Evolutionary conservation across 1,140 invertebrate genomes (phyloP), one percentile per base, ranked within the genome.

Genomic region (Reticulitermes speratus): DNA sequence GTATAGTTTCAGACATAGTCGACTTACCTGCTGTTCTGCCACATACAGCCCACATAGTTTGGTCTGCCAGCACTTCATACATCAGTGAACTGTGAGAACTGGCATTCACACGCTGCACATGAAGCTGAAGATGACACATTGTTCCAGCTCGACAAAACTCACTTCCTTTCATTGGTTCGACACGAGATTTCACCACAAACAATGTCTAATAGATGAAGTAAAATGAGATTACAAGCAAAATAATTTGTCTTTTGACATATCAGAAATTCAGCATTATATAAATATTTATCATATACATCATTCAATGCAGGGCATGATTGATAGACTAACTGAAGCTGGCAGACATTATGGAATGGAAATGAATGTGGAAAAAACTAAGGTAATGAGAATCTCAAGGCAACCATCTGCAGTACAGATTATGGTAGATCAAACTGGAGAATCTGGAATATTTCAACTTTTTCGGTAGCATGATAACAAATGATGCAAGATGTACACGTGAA

Each of bases 1-100:
- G 16, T 48, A 12, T 9, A 48, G 9, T 1, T 48, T 16, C 48
- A 16, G 48, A 48, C 48, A 55, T 21, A 21, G 0, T 21, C 23
- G 8, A 87, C 88, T 87, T 89, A 95, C 94, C 94, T 87, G 97
- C 96, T 86, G 96, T 97, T 87, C 96, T 93, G 75, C 97, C 97
- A 90, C 96, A 96, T 23, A 98, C 95, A 8, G 96, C 97, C 97
- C 98, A 98, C 92, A 97, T 95, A 44, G 95, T 96, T 90, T 97
- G 96, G 91, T 98, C 97, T 45, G 96, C 96, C 52, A 97, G 90
- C 16, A 98, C 96, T 91, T 98, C 97, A 90, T 98, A 98, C 96
- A 98, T 98, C 1, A 98, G 92, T 87, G 96, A 95, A 86, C 87
- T 87, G 44, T 89, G 88, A 12, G 86, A 84, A 84, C 91, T 89